Evolutionary conservation across 2,888 invertebrate species (phyloP).

Genomic region (Drosophila phalerata): DNA sequence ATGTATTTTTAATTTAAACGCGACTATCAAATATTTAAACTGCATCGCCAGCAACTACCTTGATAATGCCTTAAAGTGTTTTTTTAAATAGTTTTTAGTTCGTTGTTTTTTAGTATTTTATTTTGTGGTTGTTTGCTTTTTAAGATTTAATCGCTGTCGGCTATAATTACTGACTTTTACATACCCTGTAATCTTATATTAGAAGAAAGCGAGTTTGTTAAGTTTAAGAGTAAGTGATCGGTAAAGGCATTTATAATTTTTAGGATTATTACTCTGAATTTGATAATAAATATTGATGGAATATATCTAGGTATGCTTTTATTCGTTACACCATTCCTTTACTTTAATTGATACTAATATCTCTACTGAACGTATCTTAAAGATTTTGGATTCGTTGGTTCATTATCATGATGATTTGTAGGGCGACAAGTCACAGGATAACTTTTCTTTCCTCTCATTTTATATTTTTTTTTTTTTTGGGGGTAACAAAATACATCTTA

Average conservation of each 20-base stretch:
- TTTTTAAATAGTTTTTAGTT: slow-evolving; percentile 57
- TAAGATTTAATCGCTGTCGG: slow-evolving; percentile 42
- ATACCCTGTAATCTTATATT: slow-evolving; percentile 3
- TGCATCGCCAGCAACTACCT: slow-evolving; percentile 45
- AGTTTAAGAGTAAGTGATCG: neutral
- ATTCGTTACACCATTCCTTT: too few species aligned
- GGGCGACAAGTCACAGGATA: too few species aligned
- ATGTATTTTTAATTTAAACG: slow-evolving; percentile 71
- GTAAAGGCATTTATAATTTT: neutral
- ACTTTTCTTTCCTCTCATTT: too few species aligned
- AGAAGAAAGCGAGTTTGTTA: neutral
- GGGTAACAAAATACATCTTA: neutral
- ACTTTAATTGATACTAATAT: too few species aligned
- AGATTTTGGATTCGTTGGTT: too few species aligned
- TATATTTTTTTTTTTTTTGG: too few species aligned
- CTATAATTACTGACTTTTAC: slow-evolving; percentile 1
- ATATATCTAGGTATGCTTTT: neutral
- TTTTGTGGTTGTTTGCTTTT: slow-evolving; percentile 25
- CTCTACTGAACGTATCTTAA: too few species aligned
- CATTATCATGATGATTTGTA: too few species aligned
- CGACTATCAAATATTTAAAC: slow-evolving; percentile 61
- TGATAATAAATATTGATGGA: neutral
- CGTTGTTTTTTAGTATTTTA: slow-evolving; percentile 6
- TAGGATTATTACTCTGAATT: neutral
- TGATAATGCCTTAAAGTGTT: slow-evolving; percentile 57